Evolutionary conservation across 2,888 invertebrate genomes (phyloP).

Genomic region (Frankliniella fusca): DNA sequence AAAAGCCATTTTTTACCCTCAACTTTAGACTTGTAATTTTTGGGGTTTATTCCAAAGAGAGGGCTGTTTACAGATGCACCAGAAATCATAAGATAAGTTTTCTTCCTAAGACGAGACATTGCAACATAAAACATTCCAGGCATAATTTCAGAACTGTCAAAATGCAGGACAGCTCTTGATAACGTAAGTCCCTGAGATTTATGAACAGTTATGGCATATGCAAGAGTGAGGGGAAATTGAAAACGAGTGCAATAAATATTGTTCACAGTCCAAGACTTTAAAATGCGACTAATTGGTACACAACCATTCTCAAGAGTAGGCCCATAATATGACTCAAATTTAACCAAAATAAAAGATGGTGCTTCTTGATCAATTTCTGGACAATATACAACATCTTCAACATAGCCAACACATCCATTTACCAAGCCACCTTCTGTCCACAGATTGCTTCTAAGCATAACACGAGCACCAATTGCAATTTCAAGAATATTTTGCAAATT

Average conservation of each 20-base stretch:
- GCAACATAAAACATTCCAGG: not conserved
- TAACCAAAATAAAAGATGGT: not conserved
- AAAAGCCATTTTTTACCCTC: too few species aligned
- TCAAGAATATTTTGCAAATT: not conserved
- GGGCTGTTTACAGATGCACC: not conserved
- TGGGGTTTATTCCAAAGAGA: not conserved
- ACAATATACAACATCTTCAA: not conserved
- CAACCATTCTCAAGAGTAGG: not conserved
- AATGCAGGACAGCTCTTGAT: too few species aligned
- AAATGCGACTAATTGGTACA: not conserved
- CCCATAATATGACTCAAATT: not conserved
- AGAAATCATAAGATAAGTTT: not conserved
- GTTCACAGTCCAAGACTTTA: not conserved
- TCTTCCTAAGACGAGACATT: not conserved
- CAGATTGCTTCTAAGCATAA: not conserved
- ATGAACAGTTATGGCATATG: too few species aligned
- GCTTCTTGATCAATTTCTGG: not conserved
- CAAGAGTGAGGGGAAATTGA: conserved; percentile 17
- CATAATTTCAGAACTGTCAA: too few species aligned
- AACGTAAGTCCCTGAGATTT: too few species aligned
- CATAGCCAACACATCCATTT: not conserved
- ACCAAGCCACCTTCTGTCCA: not conserved
- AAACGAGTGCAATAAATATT: not conserved
- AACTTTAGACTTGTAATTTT: too few species aligned
- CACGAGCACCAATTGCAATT: not conserved